Conservation (phyloP, 2,888 invertebrate genomes). For the Mythimna loreyi region DNA sequence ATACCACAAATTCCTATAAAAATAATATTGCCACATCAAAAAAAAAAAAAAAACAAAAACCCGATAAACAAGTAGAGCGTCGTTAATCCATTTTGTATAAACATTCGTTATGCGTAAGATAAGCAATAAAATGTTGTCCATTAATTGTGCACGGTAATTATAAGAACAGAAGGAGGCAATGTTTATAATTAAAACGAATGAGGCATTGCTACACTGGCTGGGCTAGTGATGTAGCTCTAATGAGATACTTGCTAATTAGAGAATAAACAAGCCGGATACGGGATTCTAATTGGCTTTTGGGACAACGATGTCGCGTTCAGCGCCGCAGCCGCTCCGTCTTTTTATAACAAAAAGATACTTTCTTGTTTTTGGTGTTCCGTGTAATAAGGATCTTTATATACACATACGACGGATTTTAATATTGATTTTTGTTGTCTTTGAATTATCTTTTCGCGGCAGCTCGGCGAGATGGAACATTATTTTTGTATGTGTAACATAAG, state of each 20-base stretch:
- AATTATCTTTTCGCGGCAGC: neutral
- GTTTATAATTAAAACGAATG: conserved; percentile 90
- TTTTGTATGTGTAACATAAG: neutral
- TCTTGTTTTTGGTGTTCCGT: conserved; percentile 56
- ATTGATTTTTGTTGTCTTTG: conserved; percentile 13
- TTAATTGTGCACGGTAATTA: conserved; percentile 87
- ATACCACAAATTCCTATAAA: conserved; percentile 35
- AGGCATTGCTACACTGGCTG: conserved; percentile 80
- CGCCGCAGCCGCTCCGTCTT: conserved; percentile 63
- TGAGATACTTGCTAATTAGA: conserved; percentile 89
- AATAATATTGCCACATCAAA: conserved; percentile 47
- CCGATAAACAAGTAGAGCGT: conserved; percentile 60
- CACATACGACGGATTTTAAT: conserved; percentile 7
- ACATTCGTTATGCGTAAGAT: conserved; percentile 77
- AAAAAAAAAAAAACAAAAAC: conserved; percentile 61
- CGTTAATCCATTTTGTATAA: conserved; percentile 74
- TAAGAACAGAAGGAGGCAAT: conserved; percentile 82
- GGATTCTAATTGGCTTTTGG: conserved; percentile 90
- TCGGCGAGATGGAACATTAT: neutral
- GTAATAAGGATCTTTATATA: conserved; percentile 37
- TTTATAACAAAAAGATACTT: conserved; percentile 66
- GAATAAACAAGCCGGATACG: conserved; percentile 88
- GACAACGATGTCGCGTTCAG: conserved; percentile 77
- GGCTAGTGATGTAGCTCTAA: conserved; percentile 87
- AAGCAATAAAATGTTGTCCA: conserved; percentile 84